Evolutionary conservation across 1,140 invertebrate genomes (phyloP), one percentile per base, ranked within the genome.

Genomic region (Phocides pigmalion): DNA sequence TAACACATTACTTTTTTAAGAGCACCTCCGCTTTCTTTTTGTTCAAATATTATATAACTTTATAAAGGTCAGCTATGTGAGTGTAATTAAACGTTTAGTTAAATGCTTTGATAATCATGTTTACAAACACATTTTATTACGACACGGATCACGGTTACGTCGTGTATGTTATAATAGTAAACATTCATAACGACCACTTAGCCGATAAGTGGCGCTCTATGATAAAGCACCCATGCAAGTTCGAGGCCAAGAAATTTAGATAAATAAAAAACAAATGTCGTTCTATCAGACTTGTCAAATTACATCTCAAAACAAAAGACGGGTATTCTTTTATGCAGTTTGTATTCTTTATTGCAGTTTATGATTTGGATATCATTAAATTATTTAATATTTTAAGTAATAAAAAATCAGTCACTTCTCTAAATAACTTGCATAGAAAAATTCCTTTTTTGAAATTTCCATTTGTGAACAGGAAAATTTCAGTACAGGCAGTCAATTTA

Each of bases 331-430:
- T 20, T 20, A 17, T 53, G 50, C 50, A 39, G 50, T 53, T 15
- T 22, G 50, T 39, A 53, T 53, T 53, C 35, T 53, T 39, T 20
- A 14, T n/a, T 53, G 50, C 50, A 39, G 50, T 53, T 15, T 22
- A n/a, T n/a, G n/a, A n/a, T n/a, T n/a, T n/a, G n/a, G n/a, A 32
- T 32, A 1, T 32, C 1, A 32, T 28, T 6, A n/a, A n/a, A 8
- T n/a, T 32, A 1, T 8, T 32, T 11, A 32, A 32, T 1, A 11
- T 32, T 32, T 11, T 32, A 32, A 1, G 2, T 8, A 32, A 32
- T 1, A 2, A n/a, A 32, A 32, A 32, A 11, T 1, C n/a, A 11
- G 9, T 32, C n/a, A 22, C 2, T 39, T 42, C 15, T 39, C 9
- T 46, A 14, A 39, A 20, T 39, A 20, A 53, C 50, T 14, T 14